Evolutionary conservation across 2,888 invertebrate species (phyloP), one percentile per base, ranked within the genome.

Genomic region (Hypomecis atomaria): DNA sequence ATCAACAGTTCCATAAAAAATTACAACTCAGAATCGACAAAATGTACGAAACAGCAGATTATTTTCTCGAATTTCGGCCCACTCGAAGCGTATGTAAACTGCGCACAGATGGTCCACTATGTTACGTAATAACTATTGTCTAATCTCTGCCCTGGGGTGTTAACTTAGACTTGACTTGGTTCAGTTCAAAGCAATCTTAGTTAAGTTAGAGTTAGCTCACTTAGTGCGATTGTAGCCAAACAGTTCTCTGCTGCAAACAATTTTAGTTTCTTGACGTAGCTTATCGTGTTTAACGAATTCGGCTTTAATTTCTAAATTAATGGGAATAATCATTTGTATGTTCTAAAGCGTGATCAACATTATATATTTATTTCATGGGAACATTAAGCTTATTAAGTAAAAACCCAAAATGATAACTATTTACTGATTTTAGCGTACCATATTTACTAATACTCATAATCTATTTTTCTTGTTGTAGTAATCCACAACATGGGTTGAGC

Each of bases 201-300:
- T 43, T 42, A 57, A 62, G 55, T 61, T 62, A 44, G 23, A 55
- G 56, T 60, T 65, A 52, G 57, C 57, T 48, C 44, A 53, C 11
- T 64, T 45, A 38, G 38, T 8, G 50, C 48, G 40, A 47, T 57
- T 42, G 54, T 54, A 55, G 5, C 11, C 42, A 43, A 59, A 13
- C 40, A 13, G 52, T 7, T 23, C 40, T n/a, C 33, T 37, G 52
- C 47, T 56, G 54, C 43, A 63, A 38, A 13, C 54, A 36, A 38
- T 3, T 56, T n/a, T 44, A 38, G 45, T 61, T 61, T 44, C 47
- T 40, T 54, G 23, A 33, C 52, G 40, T 33, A 8, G 53, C 34
- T 54, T 47, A 34, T 38, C 6, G 43, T 8, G 45, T 45, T 33
- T n/a, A 40, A 52, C n/a, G 52, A n/a, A 33, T 52, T 52, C 7